Evolutionary conservation across 2,888 invertebrate genomes (phyloP).

Genomic region (Steromphala cineraria): DNA sequence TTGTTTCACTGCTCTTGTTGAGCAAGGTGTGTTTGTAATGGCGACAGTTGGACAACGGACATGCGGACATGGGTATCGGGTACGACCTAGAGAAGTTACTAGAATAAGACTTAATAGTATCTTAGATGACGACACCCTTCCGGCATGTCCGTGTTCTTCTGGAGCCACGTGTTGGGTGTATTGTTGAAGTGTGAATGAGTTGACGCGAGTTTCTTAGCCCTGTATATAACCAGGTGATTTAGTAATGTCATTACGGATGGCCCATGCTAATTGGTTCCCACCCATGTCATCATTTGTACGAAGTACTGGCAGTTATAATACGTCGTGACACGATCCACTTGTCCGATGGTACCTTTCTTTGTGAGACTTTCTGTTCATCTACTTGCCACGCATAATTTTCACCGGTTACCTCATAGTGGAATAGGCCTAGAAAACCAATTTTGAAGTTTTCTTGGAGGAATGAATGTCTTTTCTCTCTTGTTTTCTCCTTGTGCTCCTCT

Average conservation of each 20-base stretch:
- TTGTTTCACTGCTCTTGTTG: too few relatives aligned
- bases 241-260: background rate
- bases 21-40: too few relatives aligned
- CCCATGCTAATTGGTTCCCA: background rate
- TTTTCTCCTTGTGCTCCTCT: background rate
- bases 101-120: too few relatives aligned
- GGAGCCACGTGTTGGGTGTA: too few relatives aligned
- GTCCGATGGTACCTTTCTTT: conserved; percentile 15
- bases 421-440: conserved; percentile 19
- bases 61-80: too few relatives aligned
- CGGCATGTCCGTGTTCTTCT: too few relatives aligned
- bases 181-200: background rate
- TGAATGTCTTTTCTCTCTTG: conserved; percentile 20
- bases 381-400: conserved; percentile 16
- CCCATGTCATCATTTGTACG: background rate
- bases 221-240: conserved; percentile 2
- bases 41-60: too few relatives aligned
- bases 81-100: too few relatives aligned
- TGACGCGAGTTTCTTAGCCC: background rate
- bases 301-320: conserved; percentile 6
- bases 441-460: conserved; percentile 20
- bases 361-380: conserved; percentile 12
- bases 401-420: conserved; percentile 19
- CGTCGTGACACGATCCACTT: conserved; percentile 8
- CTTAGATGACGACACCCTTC: too few relatives aligned